Base-by-base conservation (phyloP, 2,797 vertebrate genomes). In the Xiphophorus birchmanni region DNA sequence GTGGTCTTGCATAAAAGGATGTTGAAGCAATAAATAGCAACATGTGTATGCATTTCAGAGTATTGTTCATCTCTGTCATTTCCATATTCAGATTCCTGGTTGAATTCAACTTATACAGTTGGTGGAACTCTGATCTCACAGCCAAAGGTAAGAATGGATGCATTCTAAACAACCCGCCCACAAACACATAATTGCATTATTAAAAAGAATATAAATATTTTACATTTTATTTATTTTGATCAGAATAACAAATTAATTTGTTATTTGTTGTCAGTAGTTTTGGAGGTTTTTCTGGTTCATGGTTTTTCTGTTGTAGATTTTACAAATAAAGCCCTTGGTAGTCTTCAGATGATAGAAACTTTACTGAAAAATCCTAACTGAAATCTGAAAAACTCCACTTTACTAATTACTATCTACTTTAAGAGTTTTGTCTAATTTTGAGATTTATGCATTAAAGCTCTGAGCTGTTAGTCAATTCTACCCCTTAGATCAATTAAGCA, bases 41-140 rank as follows among this genome's bases (percentile, higher is more conserved):
- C 65, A 60, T 72, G 73, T 76, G 75, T 23, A 15, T 78, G 4
- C 47, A 47, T 37, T 63, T 23, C 35, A 71, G 54, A 73, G 72
- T 78, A 23, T 81, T 81, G 35, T 83, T 48, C 83, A 18, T 67
- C 2, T 9, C 50, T 80, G 50, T 85, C 12, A 26, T 84, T 21
- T 88, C 40, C 52, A 35, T 91, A 21, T 93, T 89, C 92, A 99
- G 98, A 95, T 99, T 99, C 90, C 94, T 99, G 92, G 95, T 99
- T 82, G 98, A 99, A 95, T 99, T 99, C 93, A 99, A 99, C 96
- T 93, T 99, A 90, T 99, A 97, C 95, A 98, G 97, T 90, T 99
- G 97, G 98, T 99, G 98, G 98, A 93, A 97, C 92, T 97, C 96
- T 10, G 98, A 98, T 92, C 90, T 98, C 92, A 97, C 97, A 82